Base-by-base conservation (phyloP, 2,797 vertebrate genomes). In the Lithobates sylvaticus region DNA sequence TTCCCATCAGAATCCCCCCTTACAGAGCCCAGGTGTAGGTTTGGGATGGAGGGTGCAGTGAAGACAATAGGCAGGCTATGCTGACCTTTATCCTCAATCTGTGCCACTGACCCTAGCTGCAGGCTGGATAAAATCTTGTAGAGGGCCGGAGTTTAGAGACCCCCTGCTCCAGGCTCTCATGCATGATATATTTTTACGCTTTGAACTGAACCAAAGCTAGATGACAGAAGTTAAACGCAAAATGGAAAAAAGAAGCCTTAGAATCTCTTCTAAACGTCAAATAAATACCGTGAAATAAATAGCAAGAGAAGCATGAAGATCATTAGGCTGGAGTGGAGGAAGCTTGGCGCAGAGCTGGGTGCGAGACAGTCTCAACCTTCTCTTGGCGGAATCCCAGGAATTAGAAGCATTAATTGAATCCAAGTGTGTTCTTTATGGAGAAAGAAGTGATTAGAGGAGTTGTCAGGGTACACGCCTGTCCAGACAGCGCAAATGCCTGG, bases 321-420 rank as follows among this genome's bases (percentile, higher is more conserved):
- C 70, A 74, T 67, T 69, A 79, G 77, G 70, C 79, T 29, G 81
- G 78, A 76, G 61, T 16, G n/a, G 74, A 72, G 79, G 65, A 86
- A 81, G 76, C 73, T 81, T 86, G 78, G 78, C 78, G 69, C 36
- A 23, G 79, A 29, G 23, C 74, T 77, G 65, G 73, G 79, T 50
- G 74, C 61, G 74, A 86, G 81, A 86, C 71, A 47, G 72, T 72
- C 58, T 76, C 29, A 86, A 73, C 70, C 80, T 70, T 82, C 71
- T 54, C 72, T 76, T 83, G 85, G 85, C 85, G 3, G 27, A 76
- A 29, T n/a, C 69, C 76, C 85, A 86, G 76, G 47, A 78, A 72
- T 74, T 61, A 67, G 85, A 70, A 86, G 79, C 85, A 71, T 36
- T 86, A 86, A 86, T 76, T 83, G 54, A 82, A 83, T 86, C 78